Evolutionary conservation across 2,888 invertebrate genomes (phyloP).

Genomic region (Caenorhabditis macrosperma): DNA sequence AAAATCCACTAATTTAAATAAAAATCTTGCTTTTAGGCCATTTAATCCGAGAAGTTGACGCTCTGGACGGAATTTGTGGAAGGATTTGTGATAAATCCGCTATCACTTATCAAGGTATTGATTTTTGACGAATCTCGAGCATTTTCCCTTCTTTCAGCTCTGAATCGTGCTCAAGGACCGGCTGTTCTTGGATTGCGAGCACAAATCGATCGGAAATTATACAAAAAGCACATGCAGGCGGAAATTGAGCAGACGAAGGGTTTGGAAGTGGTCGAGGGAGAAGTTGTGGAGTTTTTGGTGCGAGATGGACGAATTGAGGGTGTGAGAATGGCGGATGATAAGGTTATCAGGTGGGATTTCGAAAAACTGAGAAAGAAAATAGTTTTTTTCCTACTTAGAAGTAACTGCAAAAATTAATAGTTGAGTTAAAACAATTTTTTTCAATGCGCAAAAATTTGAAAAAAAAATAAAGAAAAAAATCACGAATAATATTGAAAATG

Average conservation of each 20-base stretch:
- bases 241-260: slow-evolving; percentile 80
- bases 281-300: slow-evolving; percentile 88
- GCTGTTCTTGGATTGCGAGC: slow-evolving; percentile 92
- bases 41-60: slow-evolving; percentile 86
- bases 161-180: slow-evolving; percentile 89
- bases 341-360: slow-evolving; percentile 58
- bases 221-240: slow-evolving; percentile 87
- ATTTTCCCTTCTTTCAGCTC: slow-evolving; percentile 81
- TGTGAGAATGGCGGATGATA: slow-evolving; percentile 24
- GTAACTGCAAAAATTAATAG: too few species aligned
- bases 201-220: slow-evolving; percentile 89
- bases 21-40: slow-evolving; percentile 59
- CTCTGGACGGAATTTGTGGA: slow-evolving; percentile 89
- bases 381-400: too few species aligned
- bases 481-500: background rate
- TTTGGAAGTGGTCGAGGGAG: slow-evolving; percentile 85
- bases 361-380: background rate
- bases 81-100: slow-evolving; percentile 85
- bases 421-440: too few species aligned
- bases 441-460: too few species aligned
- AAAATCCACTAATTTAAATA: background rate
- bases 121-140: background rate
- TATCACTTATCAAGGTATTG: slow-evolving; percentile 72
- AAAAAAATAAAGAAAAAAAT: background rate
- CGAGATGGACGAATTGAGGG: slow-evolving; percentile 77